Evolutionary conservation across 2,113 vertebrate species (phyloP).

Genomic region (Saccopteryx leptura): DNA sequence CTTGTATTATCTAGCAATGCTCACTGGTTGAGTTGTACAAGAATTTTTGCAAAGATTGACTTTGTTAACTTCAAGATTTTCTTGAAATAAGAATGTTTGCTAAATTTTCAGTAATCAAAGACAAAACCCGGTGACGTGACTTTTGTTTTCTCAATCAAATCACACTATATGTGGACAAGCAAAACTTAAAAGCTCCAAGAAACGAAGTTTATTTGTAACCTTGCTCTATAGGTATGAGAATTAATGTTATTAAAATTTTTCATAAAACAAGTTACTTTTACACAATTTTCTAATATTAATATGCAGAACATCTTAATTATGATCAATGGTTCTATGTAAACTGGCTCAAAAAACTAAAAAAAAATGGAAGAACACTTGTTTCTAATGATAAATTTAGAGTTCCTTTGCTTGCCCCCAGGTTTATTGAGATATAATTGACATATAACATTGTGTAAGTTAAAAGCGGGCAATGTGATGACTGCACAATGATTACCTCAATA

Average conservation of each 20-base stretch:
- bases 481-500: neutral
- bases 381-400: neutral
- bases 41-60: neutral
- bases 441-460: neutral
- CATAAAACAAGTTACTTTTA: neutral
- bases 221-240: neutral
- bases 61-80: neutral
- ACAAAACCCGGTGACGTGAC: neutral
- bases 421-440: neutral
- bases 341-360: neutral
- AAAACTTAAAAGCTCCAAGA: neutral
- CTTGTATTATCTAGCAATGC: neutral
- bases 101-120: neutral
- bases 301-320: neutral
- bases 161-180: neutral
- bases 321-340: neutral
- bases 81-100: constrained; percentile 4
- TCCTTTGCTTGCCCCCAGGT: neutral
- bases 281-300: neutral
- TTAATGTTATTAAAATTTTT: neutral
- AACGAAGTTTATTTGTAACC: neutral
- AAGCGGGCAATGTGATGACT: neutral
- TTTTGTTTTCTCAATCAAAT: neutral
- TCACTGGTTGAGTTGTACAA: neutral
- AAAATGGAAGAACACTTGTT: neutral